These are phyloP conservation scores for Scaptomyza polygonia DNA, from an alignment of 2,888 invertebrate species.

Conservation along the genomic window DNA sequence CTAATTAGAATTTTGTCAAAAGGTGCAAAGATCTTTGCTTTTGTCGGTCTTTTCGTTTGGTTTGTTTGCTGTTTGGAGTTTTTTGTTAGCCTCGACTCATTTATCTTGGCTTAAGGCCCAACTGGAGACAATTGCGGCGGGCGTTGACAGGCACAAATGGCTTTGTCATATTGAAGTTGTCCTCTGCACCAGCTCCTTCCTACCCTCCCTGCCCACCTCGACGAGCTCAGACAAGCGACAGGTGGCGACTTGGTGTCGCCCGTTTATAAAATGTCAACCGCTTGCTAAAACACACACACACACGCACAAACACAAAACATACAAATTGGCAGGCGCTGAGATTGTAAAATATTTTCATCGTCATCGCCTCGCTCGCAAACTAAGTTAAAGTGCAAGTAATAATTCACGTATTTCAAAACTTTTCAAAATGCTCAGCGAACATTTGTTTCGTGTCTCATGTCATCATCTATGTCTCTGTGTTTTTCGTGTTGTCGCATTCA, in stretches of 20 bases:
- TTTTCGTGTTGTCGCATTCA: constrained; percentile 53
- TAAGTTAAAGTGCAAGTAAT: constrained; percentile 79
- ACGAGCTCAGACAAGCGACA: constrained; percentile 48
- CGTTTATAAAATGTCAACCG: constrained; percentile 59
- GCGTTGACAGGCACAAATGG: constrained; percentile 78
- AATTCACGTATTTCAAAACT: constrained; percentile 77
- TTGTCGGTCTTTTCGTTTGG: constrained; percentile 34
- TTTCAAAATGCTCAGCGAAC: constrained; percentile 60
- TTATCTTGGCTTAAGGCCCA: constrained; percentile 53
- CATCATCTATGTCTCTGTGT: constrained; percentile 18
- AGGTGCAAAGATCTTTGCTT: constrained; percentile 56
- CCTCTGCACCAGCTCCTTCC: constrained; percentile 18
- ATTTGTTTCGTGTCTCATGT: constrained; percentile 36
- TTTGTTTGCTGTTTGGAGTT: constrained; percentile 40
- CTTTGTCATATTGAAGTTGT: constrained; percentile 60
- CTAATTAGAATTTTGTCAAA: constrained; percentile 61
- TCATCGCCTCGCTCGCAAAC: constrained; percentile 68
- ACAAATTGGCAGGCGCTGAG: constrained; percentile 57
- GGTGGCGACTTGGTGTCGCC: constrained; percentile 74
- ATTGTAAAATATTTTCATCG: constrained; percentile 71
- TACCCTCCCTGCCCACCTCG: neutral
- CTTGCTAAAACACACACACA: constrained; percentile 10
- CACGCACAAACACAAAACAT: constrained; percentile 7
- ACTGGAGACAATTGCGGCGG: constrained; percentile 65
- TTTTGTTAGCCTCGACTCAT: constrained; percentile 47